These are phyloP conservation scores for Macrophya annulata DNA, from an alignment of 2,888 invertebrate genomes.

Conservation along the genomic window DNA sequence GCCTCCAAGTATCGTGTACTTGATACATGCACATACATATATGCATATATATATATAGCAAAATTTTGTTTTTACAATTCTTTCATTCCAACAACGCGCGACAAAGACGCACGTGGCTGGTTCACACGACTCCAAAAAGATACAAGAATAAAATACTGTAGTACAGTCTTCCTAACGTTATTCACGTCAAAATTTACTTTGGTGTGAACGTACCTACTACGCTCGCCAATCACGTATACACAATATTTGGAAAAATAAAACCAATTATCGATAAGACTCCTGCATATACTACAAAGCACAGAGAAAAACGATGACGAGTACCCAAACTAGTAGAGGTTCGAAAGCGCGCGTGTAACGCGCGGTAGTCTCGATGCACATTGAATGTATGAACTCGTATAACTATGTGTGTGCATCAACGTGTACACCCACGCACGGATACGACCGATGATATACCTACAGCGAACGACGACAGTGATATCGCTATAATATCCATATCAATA, in stretches of 20 bases:
- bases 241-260: neutral
- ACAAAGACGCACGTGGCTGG: neutral
- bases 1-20: constrained; percentile 2
- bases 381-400: neutral
- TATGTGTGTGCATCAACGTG: neutral
- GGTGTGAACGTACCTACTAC: neutral
- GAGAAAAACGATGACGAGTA: neutral
- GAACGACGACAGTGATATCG: neutral
- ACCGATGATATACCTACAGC: neutral
- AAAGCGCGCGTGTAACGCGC: neutral
- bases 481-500: neutral
- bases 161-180: too few relatives aligned
- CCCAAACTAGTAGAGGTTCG: neutral
- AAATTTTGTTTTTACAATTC: neutral
- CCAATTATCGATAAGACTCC: neutral
- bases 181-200: too few relatives aligned
- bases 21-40: neutral
- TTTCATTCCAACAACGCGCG: neutral
- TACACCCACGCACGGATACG: neutral
- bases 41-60: too few relatives aligned
- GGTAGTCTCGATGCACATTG: neutral
- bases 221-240: neutral
- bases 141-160: neutral
- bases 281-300: neutral
- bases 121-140: neutral